Conservation (phyloP, 2,113 vertebrate genomes). For the Brachypteracias leptosomus region DNA sequence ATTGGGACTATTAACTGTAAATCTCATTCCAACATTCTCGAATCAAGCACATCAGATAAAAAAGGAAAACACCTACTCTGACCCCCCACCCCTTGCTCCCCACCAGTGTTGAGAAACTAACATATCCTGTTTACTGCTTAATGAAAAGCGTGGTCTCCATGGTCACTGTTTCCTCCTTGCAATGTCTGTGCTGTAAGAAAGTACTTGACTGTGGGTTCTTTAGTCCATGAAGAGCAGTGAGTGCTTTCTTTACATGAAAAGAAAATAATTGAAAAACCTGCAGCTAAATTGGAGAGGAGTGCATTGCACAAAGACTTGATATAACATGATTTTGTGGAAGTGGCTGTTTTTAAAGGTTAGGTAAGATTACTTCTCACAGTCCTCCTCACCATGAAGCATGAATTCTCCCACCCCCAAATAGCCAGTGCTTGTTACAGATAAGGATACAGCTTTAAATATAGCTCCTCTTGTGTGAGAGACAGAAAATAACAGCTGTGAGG, state of each 20-base stretch:
- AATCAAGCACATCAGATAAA: neutral
- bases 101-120: neutral
- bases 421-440: neutral
- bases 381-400: neutral
- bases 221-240: neutral
- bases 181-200: neutral
- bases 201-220: neutral
- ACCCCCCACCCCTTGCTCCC: no score
- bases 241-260: neutral
- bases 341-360: neutral
- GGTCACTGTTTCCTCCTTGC: neutral
- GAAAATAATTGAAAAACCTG: neutral
- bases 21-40: neutral
- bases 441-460: neutral
- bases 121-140: neutral
- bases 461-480: neutral
- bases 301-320: neutral
- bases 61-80: neutral
- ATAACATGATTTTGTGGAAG: neutral
- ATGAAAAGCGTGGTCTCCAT: neutral
- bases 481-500: neutral
- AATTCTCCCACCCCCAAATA: neutral
- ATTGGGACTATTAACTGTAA: neutral
- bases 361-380: neutral
- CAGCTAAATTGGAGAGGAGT: neutral